phyloP scores from a whole-genome alignment of 2,888 invertebrate genomes.

The Eupeodes luniger region DNA sequence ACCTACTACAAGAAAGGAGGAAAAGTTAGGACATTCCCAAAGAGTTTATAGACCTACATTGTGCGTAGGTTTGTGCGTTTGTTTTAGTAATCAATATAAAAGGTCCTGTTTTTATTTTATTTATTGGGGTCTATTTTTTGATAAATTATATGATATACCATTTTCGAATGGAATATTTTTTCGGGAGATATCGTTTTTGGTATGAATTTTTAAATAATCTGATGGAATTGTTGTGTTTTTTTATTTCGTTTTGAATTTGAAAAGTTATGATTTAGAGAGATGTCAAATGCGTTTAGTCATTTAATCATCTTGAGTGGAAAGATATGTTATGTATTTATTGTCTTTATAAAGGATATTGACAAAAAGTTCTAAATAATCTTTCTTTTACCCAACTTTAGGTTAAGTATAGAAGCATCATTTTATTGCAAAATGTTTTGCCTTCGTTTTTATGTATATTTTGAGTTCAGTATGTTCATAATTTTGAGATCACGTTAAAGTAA shows the following conservation, averaged over 20 bases:
- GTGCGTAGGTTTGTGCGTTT: background rate
- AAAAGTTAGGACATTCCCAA: background rate
- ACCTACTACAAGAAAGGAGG: background rate
- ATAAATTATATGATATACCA: background rate
- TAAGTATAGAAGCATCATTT: too few relatives aligned
- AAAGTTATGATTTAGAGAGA: background rate
- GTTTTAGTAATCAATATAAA: slow-evolving; percentile 6
- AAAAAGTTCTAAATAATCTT: too few relatives aligned
- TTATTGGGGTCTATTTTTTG: background rate
- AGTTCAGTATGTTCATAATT: too few relatives aligned
- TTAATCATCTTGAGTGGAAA: too few relatives aligned
- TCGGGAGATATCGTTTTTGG: background rate
- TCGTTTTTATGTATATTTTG: too few relatives aligned
- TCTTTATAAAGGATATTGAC: too few relatives aligned
- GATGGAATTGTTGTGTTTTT: too few relatives aligned
- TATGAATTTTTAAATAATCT: background rate
- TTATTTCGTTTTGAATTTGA: too few relatives aligned
- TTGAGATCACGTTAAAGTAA: too few relatives aligned
- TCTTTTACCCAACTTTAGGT: too few relatives aligned
- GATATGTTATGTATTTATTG: too few relatives aligned
- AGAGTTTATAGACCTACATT: background rate
- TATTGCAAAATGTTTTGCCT: too few relatives aligned
- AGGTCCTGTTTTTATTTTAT: background rate
- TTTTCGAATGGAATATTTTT: background rate
- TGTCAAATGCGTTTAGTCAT: background rate